Evolutionary conservation across 2,888 invertebrate genomes (phyloP).

Genomic region (Rugalucina vietnamica): DNA sequence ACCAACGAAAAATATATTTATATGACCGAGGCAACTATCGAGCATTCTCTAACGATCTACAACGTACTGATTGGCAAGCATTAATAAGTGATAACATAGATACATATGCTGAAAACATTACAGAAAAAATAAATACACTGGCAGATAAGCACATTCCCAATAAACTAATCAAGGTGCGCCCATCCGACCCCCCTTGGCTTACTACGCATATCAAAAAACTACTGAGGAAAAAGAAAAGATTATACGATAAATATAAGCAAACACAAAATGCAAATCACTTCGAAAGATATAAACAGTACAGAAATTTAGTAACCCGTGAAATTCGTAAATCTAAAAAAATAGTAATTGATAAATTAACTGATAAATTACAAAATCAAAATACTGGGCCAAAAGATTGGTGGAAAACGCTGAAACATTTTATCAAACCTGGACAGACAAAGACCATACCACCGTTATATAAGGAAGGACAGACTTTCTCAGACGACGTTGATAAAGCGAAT

Average conservation of each 20-base stretch:
- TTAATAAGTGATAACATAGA: background rate
- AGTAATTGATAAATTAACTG: background rate
- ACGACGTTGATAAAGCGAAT: background rate
- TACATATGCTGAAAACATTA: conserved; percentile 7
- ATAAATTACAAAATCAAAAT: background rate
- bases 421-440: background rate
- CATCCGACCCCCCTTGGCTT: background rate
- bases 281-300: background rate
- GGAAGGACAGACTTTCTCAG: background rate
- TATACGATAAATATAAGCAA: conserved; percentile 3
- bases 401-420: background rate
- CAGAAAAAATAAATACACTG: background rate
- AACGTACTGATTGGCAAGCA: background rate
- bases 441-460: background rate
- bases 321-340: background rate
- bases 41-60: background rate
- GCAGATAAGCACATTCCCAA: background rate
- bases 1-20: background rate
- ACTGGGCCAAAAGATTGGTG: background rate
- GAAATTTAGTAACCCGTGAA: background rate
- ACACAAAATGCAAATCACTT: background rate
- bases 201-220: background rate
- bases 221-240: conserved; percentile 3
- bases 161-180: background rate
- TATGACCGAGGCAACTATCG: conserved; percentile 13